Evolutionary conservation across 2,797 vertebrate species (phyloP), one percentile per base, ranked within the genome.

Genomic region (Urosaurus nigricauda): DNA sequence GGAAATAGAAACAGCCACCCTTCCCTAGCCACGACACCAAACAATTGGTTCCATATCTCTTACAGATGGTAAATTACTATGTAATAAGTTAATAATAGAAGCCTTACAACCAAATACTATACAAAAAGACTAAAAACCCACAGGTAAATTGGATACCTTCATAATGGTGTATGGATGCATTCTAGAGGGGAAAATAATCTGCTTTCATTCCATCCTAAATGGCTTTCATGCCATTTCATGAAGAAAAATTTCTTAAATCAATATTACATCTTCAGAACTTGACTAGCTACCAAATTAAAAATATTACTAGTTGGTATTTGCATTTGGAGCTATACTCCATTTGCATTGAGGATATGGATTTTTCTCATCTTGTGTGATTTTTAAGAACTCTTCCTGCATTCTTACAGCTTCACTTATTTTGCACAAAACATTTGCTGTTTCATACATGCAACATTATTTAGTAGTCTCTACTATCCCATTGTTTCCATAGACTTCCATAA

Each of bases 321-420:
- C 77, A 11, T 43, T 24, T 60, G 24, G 14, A 60, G 29, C 35
- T 37, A 37, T 51, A 84, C 26, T 73, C 26, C 37, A 74, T 40
- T 29, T 17, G 35, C 2, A 37, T 68, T 47, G 13, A 60, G 21
- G 35, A 40, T 63, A 7, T 35, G 53, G 13, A 58, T 1, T 56
- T 58, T 79, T 0, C 78, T 80, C 32, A 37, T 81, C 58, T 47
- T 40, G 21, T 35, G 19, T 51, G 40, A 79, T 32, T 9, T 14
- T 60, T 63, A 16, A 35, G 7, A 29, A 32, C 37, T 43, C 24
- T 13, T 9, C 73, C 2, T 13, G 17, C 5, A 26, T 13, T 16
- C n/a, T 35, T 85, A 53, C 40, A 77, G 77, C 37, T 85, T 85
- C 17, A n/a, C 29, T 74, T 77, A 77, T 56, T 60, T 60, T 74